Percentiles rank a stretch among this genome's conserved stretches.
phyloP scores from a whole-genome alignment of 2,797 vertebrate genomes.

The Triplophysa yarkandensis region DNA sequence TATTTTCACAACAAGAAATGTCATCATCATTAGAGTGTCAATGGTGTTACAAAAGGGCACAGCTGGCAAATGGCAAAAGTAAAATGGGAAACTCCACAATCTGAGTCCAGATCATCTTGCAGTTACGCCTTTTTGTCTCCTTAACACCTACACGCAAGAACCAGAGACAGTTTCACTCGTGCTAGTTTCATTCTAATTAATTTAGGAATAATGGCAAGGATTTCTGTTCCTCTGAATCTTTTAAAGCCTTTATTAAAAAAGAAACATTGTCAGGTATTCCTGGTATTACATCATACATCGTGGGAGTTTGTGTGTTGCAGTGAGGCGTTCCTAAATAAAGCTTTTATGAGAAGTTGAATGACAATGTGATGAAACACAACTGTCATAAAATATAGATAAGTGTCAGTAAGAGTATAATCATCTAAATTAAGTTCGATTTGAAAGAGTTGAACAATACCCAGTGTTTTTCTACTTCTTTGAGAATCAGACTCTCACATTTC shows the following conservation, averaged over 20 bases:
- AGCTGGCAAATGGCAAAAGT: background rate
- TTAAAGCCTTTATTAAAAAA: background rate
- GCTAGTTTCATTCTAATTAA: conserved; percentile 1
- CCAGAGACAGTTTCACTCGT: conserved; percentile 10
- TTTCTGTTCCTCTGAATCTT: background rate
- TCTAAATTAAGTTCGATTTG: too few relatives aligned
- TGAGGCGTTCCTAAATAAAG: too few relatives aligned
- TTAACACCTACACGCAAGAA: background rate
- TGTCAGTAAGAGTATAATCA: too few relatives aligned
- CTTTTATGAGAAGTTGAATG: too few relatives aligned
- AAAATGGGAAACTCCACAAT: conserved; percentile 5
- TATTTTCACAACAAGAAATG: background rate
- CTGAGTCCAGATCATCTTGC: background rate
- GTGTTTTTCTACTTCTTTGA: too few relatives aligned
- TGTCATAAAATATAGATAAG: too few relatives aligned
- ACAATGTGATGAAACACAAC: too few relatives aligned
- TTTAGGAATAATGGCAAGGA: background rate
- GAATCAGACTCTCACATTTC: too few relatives aligned
- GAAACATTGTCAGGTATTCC: conserved; percentile 3
- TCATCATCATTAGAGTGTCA: background rate
- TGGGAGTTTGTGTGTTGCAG: too few relatives aligned
- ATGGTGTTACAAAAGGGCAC: background rate
- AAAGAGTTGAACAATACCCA: too few relatives aligned
- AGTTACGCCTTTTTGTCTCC: background rate
- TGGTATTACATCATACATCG: background rate